These are phyloP conservation scores for Sinella curviseta DNA, from an alignment of 1,140 invertebrate species.

Conservation along the genomic window DNA sequence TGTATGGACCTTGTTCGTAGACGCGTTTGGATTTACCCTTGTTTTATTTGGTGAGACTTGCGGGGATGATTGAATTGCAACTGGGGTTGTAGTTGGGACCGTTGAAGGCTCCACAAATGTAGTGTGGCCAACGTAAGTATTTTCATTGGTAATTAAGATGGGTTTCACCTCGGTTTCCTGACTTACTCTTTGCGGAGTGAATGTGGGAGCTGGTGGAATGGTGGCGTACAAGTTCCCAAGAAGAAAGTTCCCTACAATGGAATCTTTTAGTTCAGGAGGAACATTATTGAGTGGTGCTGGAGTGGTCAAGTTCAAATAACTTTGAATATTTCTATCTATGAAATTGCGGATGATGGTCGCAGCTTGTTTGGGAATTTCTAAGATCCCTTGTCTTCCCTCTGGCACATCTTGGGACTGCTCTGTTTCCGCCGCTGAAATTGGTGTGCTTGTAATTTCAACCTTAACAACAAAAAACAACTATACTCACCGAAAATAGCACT, in stretches of 20 bases:
- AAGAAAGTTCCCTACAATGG: not conserved
- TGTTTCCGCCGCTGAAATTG: too few species aligned
- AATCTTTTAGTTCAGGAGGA: not conserved
- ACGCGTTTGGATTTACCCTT: not conserved
- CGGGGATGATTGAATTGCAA: not conserved
- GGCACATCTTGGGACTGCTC: not conserved
- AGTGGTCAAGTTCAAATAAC: not conserved
- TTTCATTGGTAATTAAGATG: not conserved
- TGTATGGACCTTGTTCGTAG: not conserved
- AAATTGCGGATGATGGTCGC: not conserved
- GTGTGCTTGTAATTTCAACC: too few species aligned
- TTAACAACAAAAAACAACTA: too few species aligned
- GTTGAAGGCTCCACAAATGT: not conserved
- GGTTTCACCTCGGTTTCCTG: not conserved
- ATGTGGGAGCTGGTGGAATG: not conserved
- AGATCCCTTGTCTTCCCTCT: not conserved
- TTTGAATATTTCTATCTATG: not conserved
- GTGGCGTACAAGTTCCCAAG: not conserved
- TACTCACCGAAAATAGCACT: too few species aligned
- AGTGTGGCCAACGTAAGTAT: not conserved
- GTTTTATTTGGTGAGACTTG: not conserved
- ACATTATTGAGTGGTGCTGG: not conserved
- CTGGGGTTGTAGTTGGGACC: not conserved
- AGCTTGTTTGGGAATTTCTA: slow-evolving; percentile 1
- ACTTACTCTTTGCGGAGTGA: not conserved